These are phyloP conservation scores for Cecropterus lyciades DNA, from an alignment of 1,140 invertebrate genomes.

Conservation along the genomic window DNA sequence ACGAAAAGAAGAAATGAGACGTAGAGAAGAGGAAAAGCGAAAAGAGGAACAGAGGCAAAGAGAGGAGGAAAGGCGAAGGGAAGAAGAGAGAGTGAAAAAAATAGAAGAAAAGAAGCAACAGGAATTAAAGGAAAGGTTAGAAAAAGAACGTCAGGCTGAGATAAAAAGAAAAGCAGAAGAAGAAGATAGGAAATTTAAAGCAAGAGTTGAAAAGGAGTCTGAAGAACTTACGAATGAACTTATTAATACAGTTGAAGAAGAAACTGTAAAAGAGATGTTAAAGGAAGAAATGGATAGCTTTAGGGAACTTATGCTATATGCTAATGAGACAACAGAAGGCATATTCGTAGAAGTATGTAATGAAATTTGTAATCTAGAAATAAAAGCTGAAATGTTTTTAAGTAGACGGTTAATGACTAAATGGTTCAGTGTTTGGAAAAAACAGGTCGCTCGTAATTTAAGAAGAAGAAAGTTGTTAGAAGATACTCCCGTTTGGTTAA, in stretches of 20 bases:
- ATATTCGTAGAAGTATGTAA: slow-evolving; percentile 77
- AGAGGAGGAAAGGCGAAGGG: slow-evolving; percentile 53
- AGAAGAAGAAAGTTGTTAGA: slow-evolving; percentile 84
- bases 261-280: slow-evolving; percentile 65
- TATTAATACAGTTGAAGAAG: slow-evolving; percentile 69
- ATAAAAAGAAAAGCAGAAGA: slow-evolving; percentile 67
- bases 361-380: slow-evolving; percentile 78
- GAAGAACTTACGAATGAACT: slow-evolving; percentile 62
- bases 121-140: slow-evolving; percentile 69
- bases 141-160: slow-evolving; percentile 69
- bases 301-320: slow-evolving; percentile 65
- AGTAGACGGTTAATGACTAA: slow-evolving; percentile 63
- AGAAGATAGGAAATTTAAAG: slow-evolving; percentile 70
- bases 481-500: slow-evolving; percentile 86
- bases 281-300: slow-evolving; percentile 71
- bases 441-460: slow-evolving; percentile 79
- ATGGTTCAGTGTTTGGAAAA: slow-evolving; percentile 68
- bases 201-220: slow-evolving; percentile 74
- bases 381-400: slow-evolving; percentile 77
- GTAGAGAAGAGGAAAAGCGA: slow-evolving; percentile 47
- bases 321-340: slow-evolving; percentile 76
- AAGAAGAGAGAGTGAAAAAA: slow-evolving; percentile 58
- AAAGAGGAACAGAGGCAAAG: slow-evolving; percentile 46
- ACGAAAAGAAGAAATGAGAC: slow-evolving; percentile 45
- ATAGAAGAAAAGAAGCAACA: slow-evolving; percentile 72